Conservation (phyloP, 1,140 invertebrate genomes). For the Drosophila athabasca region DNA sequence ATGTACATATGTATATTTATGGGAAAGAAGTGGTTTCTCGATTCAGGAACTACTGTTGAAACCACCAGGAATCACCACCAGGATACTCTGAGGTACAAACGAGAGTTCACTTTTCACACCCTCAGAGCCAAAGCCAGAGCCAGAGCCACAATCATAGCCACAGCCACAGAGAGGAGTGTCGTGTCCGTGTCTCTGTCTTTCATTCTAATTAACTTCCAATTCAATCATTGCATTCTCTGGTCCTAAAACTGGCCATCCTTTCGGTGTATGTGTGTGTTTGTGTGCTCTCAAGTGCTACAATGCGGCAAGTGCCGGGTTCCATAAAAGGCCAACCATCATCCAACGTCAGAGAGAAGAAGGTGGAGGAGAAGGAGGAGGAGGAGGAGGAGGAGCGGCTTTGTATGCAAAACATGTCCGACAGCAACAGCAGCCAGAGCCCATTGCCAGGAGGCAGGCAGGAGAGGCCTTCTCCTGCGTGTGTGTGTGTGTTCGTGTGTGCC, state of each 20-base stretch:
- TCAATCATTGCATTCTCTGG: constrained; percentile 18
- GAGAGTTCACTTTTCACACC: no score
- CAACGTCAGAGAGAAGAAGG: constrained; percentile 48
- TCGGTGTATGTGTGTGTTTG: constrained; percentile 7
- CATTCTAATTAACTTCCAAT: constrained; percentile 46
- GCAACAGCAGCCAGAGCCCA: constrained; percentile 2
- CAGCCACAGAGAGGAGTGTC: neutral
- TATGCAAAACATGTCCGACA: constrained; percentile 71
- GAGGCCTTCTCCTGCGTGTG: no score
- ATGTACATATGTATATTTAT: constrained; percentile 24
- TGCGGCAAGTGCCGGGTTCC: constrained; percentile 28
- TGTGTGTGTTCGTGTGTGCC: constrained; percentile 29
- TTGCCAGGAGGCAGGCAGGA: no score
- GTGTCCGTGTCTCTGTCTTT: neutral
- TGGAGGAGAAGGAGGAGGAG: neutral
- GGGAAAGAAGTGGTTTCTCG: neutral
- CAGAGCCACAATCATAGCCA: no score
- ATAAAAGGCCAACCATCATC: constrained; percentile 41
- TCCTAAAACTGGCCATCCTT: constrained; percentile 27
- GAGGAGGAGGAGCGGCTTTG: constrained; percentile 42
- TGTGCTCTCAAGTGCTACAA: constrained; percentile 37
- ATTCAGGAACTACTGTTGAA: constrained; percentile 16
- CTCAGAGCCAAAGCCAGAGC: no score
- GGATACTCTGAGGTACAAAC: neutral
- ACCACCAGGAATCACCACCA: no score